A percentile compares a stretch with the other conserved stretches of the same genome.
phyloP scores from a whole-genome alignment of 2,888 invertebrate genomes.

The Notocelia uddmanniana region DNA sequence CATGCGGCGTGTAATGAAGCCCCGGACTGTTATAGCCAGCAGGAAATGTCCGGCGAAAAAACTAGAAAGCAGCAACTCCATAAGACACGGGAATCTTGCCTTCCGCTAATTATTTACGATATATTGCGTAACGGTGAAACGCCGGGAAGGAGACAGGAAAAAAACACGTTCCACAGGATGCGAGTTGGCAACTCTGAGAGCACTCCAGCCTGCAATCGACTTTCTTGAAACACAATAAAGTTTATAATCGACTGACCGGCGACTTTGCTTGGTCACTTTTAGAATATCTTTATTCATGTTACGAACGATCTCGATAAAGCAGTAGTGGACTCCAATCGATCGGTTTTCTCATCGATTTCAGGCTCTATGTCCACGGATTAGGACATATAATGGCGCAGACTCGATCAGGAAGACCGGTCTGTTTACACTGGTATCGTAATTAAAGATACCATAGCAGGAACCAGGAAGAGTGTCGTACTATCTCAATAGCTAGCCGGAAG shows the following conservation, averaged over 20 bases:
- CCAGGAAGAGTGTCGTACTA: constrained; percentile 86
- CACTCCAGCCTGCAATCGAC: constrained; percentile 59
- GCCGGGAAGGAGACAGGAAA: constrained; percentile 82
- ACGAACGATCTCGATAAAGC: constrained; percentile 80
- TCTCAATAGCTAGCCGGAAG: constrained; percentile 86
- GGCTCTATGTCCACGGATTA: constrained; percentile 62
- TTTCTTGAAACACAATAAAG: constrained; percentile 62
- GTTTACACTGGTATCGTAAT: constrained; percentile 78
- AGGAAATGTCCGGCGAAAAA: constrained; percentile 79
- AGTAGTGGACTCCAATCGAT: constrained; percentile 74
- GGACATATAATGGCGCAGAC: constrained; percentile 54
- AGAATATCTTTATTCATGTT: constrained; percentile 84
- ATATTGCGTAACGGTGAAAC: constrained; percentile 86
- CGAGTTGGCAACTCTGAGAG: constrained; percentile 65
- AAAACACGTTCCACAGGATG: constrained; percentile 83
- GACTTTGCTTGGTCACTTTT: constrained; percentile 72
- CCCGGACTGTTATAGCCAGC: constrained; percentile 68
- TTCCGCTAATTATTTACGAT: constrained; percentile 86
- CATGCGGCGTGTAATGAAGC: constrained; percentile 38
- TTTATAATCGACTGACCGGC: constrained; percentile 59
- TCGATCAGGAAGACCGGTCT: constrained; percentile 60
- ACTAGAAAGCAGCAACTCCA: constrained; percentile 80
- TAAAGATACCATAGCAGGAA: constrained; percentile 85
- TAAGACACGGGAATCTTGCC: constrained; percentile 85
- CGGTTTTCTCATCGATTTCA: constrained; percentile 57